Base-by-base conservation (phyloP, 2,888 invertebrate genomes). In the Philopedon plagiatum region DNA sequence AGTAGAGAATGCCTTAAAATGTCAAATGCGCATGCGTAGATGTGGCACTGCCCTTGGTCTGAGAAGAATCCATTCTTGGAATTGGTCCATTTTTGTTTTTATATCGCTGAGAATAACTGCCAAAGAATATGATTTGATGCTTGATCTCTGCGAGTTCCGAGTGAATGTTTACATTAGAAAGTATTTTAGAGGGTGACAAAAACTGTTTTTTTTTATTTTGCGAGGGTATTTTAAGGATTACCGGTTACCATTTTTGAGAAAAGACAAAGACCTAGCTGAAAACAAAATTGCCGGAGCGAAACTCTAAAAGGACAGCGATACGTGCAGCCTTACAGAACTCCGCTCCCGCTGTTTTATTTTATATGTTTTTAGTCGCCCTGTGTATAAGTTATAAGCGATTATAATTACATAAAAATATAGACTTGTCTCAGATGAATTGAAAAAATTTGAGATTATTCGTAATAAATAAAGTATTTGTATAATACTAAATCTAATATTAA, bases 61-160 rank as follows among this genome's bases (percentile, higher is more conserved):
- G n/a, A n/a, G n/a, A n/a, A n/a, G n/a, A n/a, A n/a, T n/a, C n/a
- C n/a, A n/a, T n/a, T n/a, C n/a, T n/a, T n/a, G n/a, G n/a, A n/a
- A n/a, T n/a, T n/a, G n/a, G n/a, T n/a, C n/a, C n/a, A n/a, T n/a
- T n/a, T n/a, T n/a, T n/a, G n/a, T n/a, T n/a, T n/a, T n/a, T n/a
- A n/a, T n/a, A n/a, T n/a, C n/a, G n/a, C n/a, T n/a, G n/a, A n/a
- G 79, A 71, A 78, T 80, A 80, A 80, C 81, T 81, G 81, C 81
- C 81, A 81, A 81, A 81, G 81, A 81, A 72, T 77, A 76, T 75
- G 75, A 67, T 71, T 78, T 77, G 77, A 79, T 78, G 78, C 76
- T 77, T 78, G 76, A 69, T 19, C 5, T 26, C 18, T 65, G 61
- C 19, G 21, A 60, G 54, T 41, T n/a, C 8, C 15, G 73, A 39